These are phyloP conservation scores for Ctenosaura bakeri DNA, from an alignment of 2,797 vertebrate genomes.

Conservation along the genomic window DNA sequence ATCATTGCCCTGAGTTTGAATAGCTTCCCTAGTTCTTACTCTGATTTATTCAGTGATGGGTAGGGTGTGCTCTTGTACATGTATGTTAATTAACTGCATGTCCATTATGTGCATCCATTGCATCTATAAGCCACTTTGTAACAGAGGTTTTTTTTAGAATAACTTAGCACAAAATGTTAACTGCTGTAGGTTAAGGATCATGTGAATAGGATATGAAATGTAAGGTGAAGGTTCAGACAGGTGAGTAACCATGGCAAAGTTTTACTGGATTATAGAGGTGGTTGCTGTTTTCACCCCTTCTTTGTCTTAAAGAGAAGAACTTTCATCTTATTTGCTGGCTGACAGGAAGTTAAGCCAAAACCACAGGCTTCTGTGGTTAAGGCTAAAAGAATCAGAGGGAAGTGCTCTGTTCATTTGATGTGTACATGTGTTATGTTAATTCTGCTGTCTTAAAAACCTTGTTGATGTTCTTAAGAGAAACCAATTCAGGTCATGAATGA, in stretches of 20 bases:
- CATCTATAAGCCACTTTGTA: background rate
- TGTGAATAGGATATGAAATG: background rate
- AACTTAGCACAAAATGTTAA: background rate
- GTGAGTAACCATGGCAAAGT: background rate
- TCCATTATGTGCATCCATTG: background rate
- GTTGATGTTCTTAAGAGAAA: background rate
- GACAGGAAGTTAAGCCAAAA: conserved; percentile 35
- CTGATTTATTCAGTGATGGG: background rate
- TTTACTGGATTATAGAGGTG: background rate
- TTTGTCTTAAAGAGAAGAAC: background rate
- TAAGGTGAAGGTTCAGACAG: background rate
- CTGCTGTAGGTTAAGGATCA: background rate
- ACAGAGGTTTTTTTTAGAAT: background rate
- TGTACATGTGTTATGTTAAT: conserved; percentile 9
- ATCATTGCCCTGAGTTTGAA: background rate
- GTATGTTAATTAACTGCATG: background rate
- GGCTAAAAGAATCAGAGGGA: background rate
- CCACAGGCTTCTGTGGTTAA: conserved; percentile 21
- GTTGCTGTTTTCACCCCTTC: background rate
- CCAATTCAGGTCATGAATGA: background rate
- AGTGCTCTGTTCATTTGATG: background rate
- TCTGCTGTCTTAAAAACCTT: background rate
- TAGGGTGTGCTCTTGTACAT: background rate
- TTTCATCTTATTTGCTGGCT: background rate
- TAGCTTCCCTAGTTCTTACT: background rate